Evolutionary conservation across 2,113 vertebrate genomes (phyloP).

Genomic region (Amblyopsis rosae): DNA sequence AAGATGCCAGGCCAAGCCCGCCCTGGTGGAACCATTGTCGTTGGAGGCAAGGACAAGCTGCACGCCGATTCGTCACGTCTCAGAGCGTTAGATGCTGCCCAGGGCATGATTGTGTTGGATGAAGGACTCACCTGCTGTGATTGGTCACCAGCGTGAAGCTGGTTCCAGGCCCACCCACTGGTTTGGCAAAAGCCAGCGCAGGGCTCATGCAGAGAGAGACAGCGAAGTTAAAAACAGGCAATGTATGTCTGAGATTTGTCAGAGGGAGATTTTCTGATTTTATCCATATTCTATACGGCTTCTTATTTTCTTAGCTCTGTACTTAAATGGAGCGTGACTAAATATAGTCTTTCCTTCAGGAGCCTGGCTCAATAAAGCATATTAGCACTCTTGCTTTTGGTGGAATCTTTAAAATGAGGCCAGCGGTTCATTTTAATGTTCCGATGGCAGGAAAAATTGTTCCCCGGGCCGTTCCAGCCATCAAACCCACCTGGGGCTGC

Average conservation of each 20-base stretch:
- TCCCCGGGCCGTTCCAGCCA: conserved; percentile 24
- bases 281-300: neutral
- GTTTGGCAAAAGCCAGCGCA: conserved; percentile 15
- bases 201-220: conserved; percentile 22
- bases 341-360: conserved; percentile 26
- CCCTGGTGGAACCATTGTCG: conserved; percentile 15
- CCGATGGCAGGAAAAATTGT: conserved; percentile 17
- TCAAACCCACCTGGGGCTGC: conserved; percentile 13
- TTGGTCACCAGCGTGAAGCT: conserved; percentile 20
- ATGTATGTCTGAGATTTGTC: neutral
- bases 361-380: conserved; percentile 29
- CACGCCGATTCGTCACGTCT: conserved; percentile 36
- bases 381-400: conserved; percentile 9
- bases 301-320: neutral
- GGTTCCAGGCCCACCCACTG: conserved; percentile 43
- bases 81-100: neutral
- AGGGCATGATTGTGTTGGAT: conserved; percentile 41
- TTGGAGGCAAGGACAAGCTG: conserved; percentile 1
- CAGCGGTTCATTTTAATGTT: conserved; percentile 21
- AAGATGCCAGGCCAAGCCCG: conserved; percentile 7
- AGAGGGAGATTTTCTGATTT: neutral
- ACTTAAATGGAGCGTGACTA: conserved; percentile 31
- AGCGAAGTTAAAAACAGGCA: conserved; percentile 14
- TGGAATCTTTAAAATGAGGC: conserved; percentile 6
- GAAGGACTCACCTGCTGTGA: conserved; percentile 47